Base-by-base conservation (phyloP, 1,140 invertebrate genomes). In the Brachionus paranguensis region DNA sequence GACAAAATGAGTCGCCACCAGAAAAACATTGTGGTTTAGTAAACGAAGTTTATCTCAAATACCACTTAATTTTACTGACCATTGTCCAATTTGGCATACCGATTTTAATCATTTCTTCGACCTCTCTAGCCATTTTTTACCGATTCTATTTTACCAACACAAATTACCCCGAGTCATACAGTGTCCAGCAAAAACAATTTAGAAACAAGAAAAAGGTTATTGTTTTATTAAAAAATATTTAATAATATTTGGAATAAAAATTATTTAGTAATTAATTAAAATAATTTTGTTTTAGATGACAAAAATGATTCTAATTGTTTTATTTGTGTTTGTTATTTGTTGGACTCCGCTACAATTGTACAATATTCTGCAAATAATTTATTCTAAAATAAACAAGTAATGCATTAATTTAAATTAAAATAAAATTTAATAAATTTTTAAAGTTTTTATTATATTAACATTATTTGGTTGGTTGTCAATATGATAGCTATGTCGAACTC, bases 401-500 rank as follows among this genome's bases (percentile, higher is more conserved):
- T 5, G 24, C 27, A 3, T 29, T 27, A 17, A 11, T 55, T 7
- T 33, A 53, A 20, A 27, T 27, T 4, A 2, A 41, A 55, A 7
- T 0, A 33, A 55, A 50, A 78, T 78, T 45, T 29, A 24, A 83
- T 24, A 27, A 78, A 85, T 81, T 33, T 45, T 64, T 86, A 86
- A 53, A 86, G 88, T 87, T n/a, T 89, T 87, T 86, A 76, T 50
- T 76, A 76, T 27, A 50, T 76, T 10, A 86, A 87, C 47, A 88
- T 89, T 79, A 90, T 89, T 20, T 90, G 88, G 88, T 94, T 95
- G 87, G 93, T 92, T 87, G 93, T 92, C 86, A 93, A 95, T 88
- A 95, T 93, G 93, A 88, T 95, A 84, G 94, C 94, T 0, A 95
- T 95, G 94, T 93, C 93, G 85, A 95, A 95, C 87, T 94, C 93